Evolutionary conservation across 2,797 vertebrate species (phyloP).

Genomic region (Pitangus sulphuratus): DNA sequence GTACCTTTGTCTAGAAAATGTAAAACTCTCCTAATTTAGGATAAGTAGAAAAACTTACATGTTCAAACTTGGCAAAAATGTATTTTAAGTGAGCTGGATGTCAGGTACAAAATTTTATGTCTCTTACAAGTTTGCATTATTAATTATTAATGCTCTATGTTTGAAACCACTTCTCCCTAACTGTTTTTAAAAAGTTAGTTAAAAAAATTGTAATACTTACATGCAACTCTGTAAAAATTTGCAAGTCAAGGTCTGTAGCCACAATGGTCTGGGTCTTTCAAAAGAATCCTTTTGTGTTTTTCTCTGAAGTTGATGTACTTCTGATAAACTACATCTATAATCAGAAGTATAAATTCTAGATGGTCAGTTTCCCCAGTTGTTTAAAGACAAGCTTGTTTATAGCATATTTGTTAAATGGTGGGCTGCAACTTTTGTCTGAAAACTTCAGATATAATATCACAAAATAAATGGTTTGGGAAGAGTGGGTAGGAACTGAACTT

Average conservation of each 20-base stretch:
- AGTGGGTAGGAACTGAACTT: background rate
- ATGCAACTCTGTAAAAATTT: background rate
- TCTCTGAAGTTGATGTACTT: background rate
- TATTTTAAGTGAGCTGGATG: background rate
- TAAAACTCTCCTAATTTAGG: background rate
- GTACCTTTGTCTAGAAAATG: background rate
- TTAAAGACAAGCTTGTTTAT: background rate
- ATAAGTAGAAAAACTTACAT: background rate
- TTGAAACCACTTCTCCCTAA: background rate
- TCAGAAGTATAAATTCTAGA: background rate
- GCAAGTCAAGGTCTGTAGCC: background rate
- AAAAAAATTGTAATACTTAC: background rate
- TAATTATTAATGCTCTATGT: background rate
- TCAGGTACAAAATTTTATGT: background rate
- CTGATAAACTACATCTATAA: background rate
- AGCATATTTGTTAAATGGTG: background rate
- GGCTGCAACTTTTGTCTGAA: background rate
- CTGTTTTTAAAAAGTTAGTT: background rate
- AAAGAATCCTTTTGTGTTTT: background rate
- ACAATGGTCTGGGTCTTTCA: background rate
- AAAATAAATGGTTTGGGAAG: background rate
- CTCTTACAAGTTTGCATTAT: background rate
- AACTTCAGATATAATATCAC: background rate
- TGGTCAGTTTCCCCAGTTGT: background rate
- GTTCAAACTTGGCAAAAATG: background rate